Conservation (phyloP, 2,888 invertebrate genomes). For the Pristionchus arcanus region DNA sequence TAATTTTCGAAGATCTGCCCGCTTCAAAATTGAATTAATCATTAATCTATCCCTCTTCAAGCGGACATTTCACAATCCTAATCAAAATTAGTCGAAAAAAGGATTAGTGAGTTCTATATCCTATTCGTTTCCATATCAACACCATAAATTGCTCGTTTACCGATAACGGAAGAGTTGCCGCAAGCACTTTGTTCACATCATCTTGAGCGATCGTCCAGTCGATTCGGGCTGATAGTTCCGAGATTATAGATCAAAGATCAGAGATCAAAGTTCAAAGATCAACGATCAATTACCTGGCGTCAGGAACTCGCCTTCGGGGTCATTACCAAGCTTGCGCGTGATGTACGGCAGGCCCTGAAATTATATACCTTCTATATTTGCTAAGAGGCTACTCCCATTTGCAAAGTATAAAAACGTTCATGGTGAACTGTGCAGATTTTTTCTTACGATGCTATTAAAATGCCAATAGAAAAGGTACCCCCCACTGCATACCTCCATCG, state of each 20-base stretch:
- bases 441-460: too few species aligned
- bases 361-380: background rate
- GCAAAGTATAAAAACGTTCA: too few species aligned
- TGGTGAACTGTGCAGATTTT: background rate
- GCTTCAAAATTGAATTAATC: too few species aligned
- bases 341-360: slow-evolving; percentile 54
- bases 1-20: too few species aligned
- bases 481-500: slow-evolving; percentile 71
- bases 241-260: background rate
- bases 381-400: background rate
- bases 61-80: too few species aligned
- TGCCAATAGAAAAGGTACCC: too few species aligned
- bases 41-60: too few species aligned
- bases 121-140: background rate
- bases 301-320: slow-evolving; percentile 64
- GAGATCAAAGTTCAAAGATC: background rate
- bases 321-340: slow-evolving; percentile 58
- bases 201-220: slow-evolving; percentile 64
- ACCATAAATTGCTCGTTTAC: slow-evolving; percentile 11
- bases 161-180: slow-evolving; percentile 62
- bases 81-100: background rate
- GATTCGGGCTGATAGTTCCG: slow-evolving; percentile 62
- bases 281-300: slow-evolving; percentile 19
- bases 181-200: slow-evolving; percentile 64
- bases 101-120: background rate